Conservation (phyloP, 1,140 invertebrate species). For the Drosophila baimaii region DNA sequence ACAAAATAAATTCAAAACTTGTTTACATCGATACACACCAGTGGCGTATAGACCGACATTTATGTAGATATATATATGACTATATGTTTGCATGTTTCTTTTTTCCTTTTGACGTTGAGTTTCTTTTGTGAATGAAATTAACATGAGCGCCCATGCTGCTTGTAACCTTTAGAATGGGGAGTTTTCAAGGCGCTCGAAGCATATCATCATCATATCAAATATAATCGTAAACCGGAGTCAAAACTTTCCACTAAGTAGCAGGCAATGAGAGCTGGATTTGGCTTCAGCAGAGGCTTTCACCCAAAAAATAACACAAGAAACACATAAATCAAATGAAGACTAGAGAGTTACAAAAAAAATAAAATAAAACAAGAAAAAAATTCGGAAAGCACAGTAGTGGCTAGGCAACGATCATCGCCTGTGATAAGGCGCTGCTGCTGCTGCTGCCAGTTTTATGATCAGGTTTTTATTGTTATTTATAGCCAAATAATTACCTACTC, state of each 20-base stretch:
- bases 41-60: conserved; percentile 19
- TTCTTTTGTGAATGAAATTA: conserved; percentile 53
- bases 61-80: conserved; percentile 12
- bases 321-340: conserved; percentile 4
- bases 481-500: conserved; percentile 68
- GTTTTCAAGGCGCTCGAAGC: conserved; percentile 65
- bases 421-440: conserved; percentile 36
- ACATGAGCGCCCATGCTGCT: conserved; percentile 9
- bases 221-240: conserved; percentile 23
- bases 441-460: conserved; percentile 45
- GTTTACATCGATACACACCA: conserved; percentile 35
- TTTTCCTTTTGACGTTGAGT: conserved; percentile 17
- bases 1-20: conserved; percentile 23
- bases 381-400: conserved; percentile 12
- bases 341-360: conserved; percentile 5
- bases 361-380: neutral
- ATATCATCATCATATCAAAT: neutral
- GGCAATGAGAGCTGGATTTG: conserved; percentile 18
- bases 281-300: no score
- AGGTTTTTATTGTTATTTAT: conserved; percentile 78
- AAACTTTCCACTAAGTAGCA: conserved; percentile 56
- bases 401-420: conserved; percentile 1
- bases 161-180: conserved; percentile 69
- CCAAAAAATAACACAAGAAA: neutral
- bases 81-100: conserved; percentile 14